Conservation (phyloP, 2,113 vertebrate species). For the Phodopus roborovskii region DNA sequence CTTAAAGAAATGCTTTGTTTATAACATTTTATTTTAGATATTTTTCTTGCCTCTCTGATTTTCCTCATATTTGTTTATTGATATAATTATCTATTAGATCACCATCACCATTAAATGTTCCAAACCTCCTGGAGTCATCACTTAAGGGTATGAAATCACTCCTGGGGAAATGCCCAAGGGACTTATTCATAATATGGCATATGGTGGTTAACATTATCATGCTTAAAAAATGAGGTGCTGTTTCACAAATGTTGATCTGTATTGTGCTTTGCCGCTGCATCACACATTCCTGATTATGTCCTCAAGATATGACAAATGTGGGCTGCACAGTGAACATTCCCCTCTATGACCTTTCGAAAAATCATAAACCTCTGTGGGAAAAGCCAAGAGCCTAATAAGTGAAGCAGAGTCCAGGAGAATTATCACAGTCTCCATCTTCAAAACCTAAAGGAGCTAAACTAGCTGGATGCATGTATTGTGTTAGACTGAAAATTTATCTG, state of each 20-base stretch:
- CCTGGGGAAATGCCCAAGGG: neutral
- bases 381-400: neutral
- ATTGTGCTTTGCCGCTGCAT: neutral
- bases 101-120: neutral
- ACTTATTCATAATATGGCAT: neutral
- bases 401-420: neutral
- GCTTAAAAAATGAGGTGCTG: neutral
- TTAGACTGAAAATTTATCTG: neutral
- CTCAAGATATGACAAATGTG: slow-evolving; percentile 25
- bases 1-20: slow-evolving; percentile 36
- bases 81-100: slow-evolving; percentile 29
- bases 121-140: slow-evolving; percentile 22
- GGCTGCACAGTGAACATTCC: neutral
- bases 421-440: neutral
- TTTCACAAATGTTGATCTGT: slow-evolving; percentile 17
- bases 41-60: slow-evolving; percentile 52
- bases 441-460: neutral
- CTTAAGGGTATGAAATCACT: slow-evolving; percentile 5
- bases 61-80: slow-evolving; percentile 11
- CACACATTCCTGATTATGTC: neutral
- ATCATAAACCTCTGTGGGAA: neutral
- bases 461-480: neutral
- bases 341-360: neutral
- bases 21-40: neutral
- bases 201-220: neutral